Conservation (phyloP, 2,113 vertebrate species). For the Chrysemys picta region DNA sequence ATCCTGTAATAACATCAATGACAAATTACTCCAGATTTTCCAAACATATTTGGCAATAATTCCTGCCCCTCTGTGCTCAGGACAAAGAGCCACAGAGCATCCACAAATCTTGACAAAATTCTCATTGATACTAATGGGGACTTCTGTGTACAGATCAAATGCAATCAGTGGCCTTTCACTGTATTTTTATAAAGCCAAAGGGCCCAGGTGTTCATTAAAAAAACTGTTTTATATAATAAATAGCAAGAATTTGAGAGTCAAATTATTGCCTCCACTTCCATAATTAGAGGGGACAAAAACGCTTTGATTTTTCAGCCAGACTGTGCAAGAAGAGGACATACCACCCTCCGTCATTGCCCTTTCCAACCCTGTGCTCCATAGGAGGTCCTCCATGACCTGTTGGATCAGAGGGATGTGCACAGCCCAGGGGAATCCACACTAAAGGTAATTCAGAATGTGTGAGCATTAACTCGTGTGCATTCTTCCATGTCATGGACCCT, state of each 20-base stretch:
- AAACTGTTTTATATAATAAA: not conserved
- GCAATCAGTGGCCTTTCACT: not conserved
- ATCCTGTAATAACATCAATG: not conserved
- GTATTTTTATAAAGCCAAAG: not conserved
- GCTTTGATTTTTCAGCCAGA: not conserved
- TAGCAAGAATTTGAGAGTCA: not conserved
- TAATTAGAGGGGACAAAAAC: not conserved
- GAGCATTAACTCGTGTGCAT: fast-evolving
- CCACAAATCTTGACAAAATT: not conserved
- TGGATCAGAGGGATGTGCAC: not conserved
- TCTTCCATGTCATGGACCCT: not conserved
- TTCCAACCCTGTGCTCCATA: not conserved
- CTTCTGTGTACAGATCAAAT: not conserved
- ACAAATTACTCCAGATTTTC: not conserved
- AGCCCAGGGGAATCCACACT: not conserved
- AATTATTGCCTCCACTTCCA: not conserved
- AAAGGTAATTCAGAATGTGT: not conserved
- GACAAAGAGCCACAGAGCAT: not conserved
- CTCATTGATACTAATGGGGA: not conserved
- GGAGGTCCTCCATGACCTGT: not conserved
- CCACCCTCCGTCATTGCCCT: not conserved
- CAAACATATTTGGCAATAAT: not conserved
- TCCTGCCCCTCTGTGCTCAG: not conserved
- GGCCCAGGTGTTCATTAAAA: not conserved
- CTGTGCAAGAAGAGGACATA: not conserved